Conservation (phyloP, 2,888 invertebrate species). For the Apamea sordens region DNA sequence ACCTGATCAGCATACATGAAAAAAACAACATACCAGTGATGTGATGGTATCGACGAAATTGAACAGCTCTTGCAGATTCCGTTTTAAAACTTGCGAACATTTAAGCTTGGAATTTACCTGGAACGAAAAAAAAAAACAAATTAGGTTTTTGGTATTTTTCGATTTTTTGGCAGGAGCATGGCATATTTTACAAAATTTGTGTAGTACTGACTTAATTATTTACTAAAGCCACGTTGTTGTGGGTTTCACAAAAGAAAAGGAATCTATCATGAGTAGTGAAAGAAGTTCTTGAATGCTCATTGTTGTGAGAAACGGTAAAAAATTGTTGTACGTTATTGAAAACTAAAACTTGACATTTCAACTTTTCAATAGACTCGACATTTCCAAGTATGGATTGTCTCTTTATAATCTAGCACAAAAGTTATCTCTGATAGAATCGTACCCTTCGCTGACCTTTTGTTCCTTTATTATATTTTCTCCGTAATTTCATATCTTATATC, state of each 20-base stretch:
- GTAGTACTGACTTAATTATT: neutral
- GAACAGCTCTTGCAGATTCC: conserved; percentile 28
- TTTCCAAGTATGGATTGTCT: conserved; percentile 20
- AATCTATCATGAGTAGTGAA: neutral
- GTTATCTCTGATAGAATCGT: conserved; percentile 21
- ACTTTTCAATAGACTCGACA: conserved; percentile 9
- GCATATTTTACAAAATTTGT: neutral
- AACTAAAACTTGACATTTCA: conserved; percentile 13
- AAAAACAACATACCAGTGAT: conserved; percentile 40
- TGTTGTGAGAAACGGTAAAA: conserved; percentile 17
- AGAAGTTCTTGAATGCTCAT: conserved; percentile 17
- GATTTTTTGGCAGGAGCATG: neutral
- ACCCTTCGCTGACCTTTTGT: conserved; percentile 36
- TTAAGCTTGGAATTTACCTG: conserved; percentile 38
- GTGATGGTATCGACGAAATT: conserved; percentile 51
- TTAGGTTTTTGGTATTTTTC: conserved; percentile 2
- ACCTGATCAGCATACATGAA: conserved; percentile 70
- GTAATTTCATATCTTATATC: conserved; percentile 23
- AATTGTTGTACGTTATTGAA: neutral
- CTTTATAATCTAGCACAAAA: conserved; percentile 18
- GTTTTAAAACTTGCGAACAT: conserved; percentile 34
- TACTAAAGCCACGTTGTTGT: neutral
- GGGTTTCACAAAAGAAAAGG: conserved; percentile 3
- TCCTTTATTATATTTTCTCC: conserved; percentile 27
- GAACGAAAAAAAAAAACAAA: conserved; percentile 25